Percentiles rank a stretch among this genome's conserved stretches.
Evolutionary conservation across 2,797 vertebrate genomes (phyloP).

Genomic region (Tympanoctomys barrerae): DNA sequence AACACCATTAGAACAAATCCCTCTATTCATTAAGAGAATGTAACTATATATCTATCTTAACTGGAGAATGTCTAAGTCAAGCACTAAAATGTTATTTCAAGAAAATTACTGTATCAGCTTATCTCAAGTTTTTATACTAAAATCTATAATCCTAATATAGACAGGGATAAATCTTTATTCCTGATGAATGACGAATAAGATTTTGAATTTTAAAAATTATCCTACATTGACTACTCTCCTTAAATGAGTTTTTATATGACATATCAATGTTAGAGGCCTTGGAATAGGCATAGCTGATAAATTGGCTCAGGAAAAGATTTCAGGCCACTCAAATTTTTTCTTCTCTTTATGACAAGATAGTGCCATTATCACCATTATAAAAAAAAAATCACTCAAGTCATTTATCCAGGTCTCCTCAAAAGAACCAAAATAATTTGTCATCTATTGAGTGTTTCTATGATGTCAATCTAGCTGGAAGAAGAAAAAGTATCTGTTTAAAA

Average conservation of each 20-base stretch:
- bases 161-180: background rate
- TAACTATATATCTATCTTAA: too few species aligned
- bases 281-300: background rate
- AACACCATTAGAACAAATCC: too few species aligned
- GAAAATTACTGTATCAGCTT: conserved; percentile 1
- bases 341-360: background rate
- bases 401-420: background rate
- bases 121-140: conserved; percentile 53
- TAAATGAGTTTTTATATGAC: background rate
- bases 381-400: background rate
- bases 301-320: background rate
- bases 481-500: conserved; percentile 32
- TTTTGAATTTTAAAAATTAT: background rate
- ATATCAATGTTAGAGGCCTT: background rate
- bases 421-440: background rate
- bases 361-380: background rate
- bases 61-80: conserved; percentile 25
- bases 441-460: background rate
- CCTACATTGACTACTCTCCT: background rate
- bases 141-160: background rate
- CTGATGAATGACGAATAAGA: background rate
- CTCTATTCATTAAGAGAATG: too few species aligned
- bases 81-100: conserved; percentile 35
- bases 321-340: background rate
- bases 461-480: background rate